phyloP scores from a whole-genome alignment of 2,113 vertebrate species.

The Pseudolaguvia tuberculata region DNA sequence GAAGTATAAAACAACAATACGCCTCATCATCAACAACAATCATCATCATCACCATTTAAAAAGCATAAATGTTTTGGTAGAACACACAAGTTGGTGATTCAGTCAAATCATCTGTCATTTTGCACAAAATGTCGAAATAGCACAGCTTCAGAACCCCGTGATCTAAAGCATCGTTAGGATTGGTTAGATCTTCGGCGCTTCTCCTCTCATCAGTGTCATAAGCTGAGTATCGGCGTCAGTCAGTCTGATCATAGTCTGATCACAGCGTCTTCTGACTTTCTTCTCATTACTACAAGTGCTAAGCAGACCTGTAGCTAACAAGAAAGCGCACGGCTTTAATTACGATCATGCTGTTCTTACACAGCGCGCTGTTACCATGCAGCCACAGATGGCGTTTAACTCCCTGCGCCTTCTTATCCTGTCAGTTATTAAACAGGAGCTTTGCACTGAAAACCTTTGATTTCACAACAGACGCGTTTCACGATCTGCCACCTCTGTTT shows the following conservation, averaged over 20 bases:
- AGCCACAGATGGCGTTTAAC: conserved; percentile 36
- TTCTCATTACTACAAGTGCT: not conserved
- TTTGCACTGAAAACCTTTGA: conserved; percentile 25
- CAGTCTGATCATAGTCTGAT: no score
- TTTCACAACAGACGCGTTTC: conserved; percentile 36
- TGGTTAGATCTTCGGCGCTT: not conserved
- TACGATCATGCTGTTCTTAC: conserved; percentile 17
- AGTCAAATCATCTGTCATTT: no score
- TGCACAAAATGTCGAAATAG: no score
- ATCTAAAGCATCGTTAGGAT: not conserved
- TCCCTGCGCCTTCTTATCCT: conserved; percentile 16
- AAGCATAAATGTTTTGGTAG: no score
- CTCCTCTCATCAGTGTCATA: not conserved
- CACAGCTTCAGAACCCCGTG: not conserved
- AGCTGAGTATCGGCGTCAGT: not conserved
- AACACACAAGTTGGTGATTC: no score
- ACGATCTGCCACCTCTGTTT: conserved; percentile 23
- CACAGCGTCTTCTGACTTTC: not conserved
- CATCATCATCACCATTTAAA: no score
- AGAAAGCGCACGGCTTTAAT: conserved; percentile 1
- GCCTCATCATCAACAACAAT: no score
- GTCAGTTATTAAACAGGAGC: conserved; percentile 35
- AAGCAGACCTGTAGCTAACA: conserved; percentile 29
- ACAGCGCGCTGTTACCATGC: conserved; percentile 15
- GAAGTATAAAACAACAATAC: no score